phyloP scores from a whole-genome alignment of 2,888 invertebrate species.

The Cistogaster globosa region DNA sequence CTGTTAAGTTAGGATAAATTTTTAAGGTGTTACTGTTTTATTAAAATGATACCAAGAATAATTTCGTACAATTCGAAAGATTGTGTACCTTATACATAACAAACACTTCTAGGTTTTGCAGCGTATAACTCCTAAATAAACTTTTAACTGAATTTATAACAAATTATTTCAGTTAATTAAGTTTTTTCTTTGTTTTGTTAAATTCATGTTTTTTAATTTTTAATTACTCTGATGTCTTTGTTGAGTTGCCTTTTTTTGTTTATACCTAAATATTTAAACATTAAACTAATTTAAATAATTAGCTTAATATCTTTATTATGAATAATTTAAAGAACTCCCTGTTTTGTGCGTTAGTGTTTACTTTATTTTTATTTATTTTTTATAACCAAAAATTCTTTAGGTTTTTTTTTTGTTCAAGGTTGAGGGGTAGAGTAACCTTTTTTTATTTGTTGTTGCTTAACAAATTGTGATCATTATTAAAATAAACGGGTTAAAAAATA shows the following conservation, averaged over 20 bases:
- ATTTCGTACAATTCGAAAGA: no score
- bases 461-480: slow-evolving; percentile 81
- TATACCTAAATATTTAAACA: slow-evolving; percentile 72
- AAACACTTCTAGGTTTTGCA: no score
- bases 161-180: no score
- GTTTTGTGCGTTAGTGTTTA: slow-evolving; percentile 26
- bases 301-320: slow-evolving; percentile 82
- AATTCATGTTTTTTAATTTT: not conserved
- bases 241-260: slow-evolving; percentile 69
- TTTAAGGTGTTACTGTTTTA: no score
- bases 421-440: slow-evolving; percentile 77
- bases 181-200: no score
- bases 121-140: no score
- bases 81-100: no score
- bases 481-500: slow-evolving; percentile 78
- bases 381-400: slow-evolving; percentile 34
- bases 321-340: slow-evolving; percentile 73
- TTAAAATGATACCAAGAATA: no score
- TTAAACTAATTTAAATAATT: slow-evolving; percentile 81
- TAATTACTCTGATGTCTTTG: not conserved
- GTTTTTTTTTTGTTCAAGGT: slow-evolving; percentile 11
- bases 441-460: slow-evolving; percentile 66
- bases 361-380: slow-evolving; percentile 1
- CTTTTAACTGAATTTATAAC: no score
- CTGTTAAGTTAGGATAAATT: no score